A percentile compares a stretch with the other conserved stretches of the same genome.
Conservation (phyloP, 2,797 vertebrate genomes). For the Microhierax caerulescens region DNA sequence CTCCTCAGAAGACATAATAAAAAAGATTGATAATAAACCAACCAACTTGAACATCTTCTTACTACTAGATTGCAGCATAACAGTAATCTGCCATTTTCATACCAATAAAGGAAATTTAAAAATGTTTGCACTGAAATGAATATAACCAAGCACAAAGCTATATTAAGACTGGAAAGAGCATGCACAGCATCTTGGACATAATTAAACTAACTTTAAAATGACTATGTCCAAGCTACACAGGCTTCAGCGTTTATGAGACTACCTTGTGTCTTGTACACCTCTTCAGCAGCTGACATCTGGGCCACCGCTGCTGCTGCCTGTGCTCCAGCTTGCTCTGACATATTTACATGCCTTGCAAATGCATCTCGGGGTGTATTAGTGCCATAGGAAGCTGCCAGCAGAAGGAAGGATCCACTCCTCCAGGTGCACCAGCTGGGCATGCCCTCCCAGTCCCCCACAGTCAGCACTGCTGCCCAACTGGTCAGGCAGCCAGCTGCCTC, state of each 20-base stretch:
- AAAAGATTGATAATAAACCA: neutral
- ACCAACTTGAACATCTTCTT: neutral
- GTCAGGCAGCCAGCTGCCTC: fast-evolving
- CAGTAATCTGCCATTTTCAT: neutral
- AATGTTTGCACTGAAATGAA: neutral
- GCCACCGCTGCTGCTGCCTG: neutral
- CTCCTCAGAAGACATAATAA: neutral
- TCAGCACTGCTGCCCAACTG: neutral
- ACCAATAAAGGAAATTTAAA: neutral
- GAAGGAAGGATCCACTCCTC: neutral
- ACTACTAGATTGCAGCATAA: neutral
- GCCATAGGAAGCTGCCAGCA: neutral
- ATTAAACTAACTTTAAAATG: neutral
- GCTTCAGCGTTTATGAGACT: neutral
- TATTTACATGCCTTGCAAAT: neutral
- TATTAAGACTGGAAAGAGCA: neutral
- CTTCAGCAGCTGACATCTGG: neutral
- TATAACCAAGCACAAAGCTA: neutral
- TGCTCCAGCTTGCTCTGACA: neutral
- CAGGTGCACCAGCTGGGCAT: neutral
- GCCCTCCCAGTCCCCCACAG: neutral
- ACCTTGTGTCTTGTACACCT: neutral
- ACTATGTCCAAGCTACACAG: neutral
- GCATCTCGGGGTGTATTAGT: fast-evolving
- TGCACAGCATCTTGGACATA: neutral